Conservation (phyloP, 1,140 invertebrate species). For the Cydia fagiglandana region DNA sequence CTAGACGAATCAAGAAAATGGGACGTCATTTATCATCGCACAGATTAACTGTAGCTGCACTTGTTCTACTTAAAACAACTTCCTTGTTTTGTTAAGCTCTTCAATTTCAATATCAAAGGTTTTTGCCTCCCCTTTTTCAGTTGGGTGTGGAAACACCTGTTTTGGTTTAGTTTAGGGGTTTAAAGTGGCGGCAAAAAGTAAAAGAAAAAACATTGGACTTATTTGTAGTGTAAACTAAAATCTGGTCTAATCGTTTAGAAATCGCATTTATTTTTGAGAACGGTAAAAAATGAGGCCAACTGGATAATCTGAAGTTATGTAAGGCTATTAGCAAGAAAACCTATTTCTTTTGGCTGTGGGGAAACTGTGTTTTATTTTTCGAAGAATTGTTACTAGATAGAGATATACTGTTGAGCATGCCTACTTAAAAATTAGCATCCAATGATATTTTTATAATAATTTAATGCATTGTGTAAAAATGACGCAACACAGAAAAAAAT, state of each 20-base stretch:
- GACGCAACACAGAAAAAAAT: not conserved
- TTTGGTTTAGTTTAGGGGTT: conserved; percentile 20
- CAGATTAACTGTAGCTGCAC: conserved; percentile 72
- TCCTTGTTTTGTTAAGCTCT: conserved; percentile 44
- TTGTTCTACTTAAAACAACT: conserved; percentile 65
- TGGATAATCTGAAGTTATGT: not conserved
- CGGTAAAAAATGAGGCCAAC: not conserved
- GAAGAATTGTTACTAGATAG: too few relatives aligned
- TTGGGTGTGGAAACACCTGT: conserved; percentile 21
- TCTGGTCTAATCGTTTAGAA: not conserved
- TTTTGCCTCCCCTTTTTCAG: conserved; percentile 14
- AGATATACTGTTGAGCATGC: too few relatives aligned
- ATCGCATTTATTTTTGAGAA: not conserved
- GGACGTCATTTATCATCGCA: conserved; percentile 70
- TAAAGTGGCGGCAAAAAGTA: conserved; percentile 8
- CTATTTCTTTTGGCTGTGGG: not conserved
- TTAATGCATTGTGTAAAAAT: not conserved
- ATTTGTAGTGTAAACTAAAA: not conserved
- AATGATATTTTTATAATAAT: too few relatives aligned
- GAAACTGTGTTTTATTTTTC: too few relatives aligned
- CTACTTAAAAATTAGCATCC: too few relatives aligned
- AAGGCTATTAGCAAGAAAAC: too few relatives aligned
- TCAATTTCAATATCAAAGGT: conserved; percentile 10
- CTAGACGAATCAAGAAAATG: conserved; percentile 60
- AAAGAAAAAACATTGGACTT: not conserved